Base-by-base conservation (phyloP, 2,888 invertebrate species). In the Oxyscelio sp. region DNA sequence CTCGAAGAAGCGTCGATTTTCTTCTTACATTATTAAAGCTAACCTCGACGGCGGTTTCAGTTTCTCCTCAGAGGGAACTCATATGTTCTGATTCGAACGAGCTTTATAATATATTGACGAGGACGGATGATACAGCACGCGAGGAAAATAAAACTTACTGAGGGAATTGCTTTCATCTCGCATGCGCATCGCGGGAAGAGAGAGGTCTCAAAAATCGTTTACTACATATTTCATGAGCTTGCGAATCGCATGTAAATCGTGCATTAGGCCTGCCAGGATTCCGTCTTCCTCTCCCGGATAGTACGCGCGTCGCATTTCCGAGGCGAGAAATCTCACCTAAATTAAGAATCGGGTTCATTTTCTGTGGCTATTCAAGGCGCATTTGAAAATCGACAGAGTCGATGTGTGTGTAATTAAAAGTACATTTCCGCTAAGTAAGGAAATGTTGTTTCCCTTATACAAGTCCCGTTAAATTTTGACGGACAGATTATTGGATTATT, bases 181-280 rank as follows among this genome's bases (percentile, higher is more conserved):
- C 66, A 63, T 74, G 70, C 45, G 56, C 27, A 4, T 17, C 58
- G 4, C 31, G 15, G 40, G 43, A 24, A 52, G 54, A 27, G 65
- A 34, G 40, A 19, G 68, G 83, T 24, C 52, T 71, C 78, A 71
- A 81, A 81, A 85, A 85, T 73, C 85, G 81, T 85, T 79, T 70
- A 56, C 70, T 85, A 81, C 78, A 85, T 85, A 80, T 78, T 85
- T 82, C 85, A 85, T 78, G 85, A 82, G 82, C 58, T 63, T 59
- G 85, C 81, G 85, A 82, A 85, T 85, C 74, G 78, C 85, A 82
- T 81, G 85, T 85, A 85, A 85, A 85, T 85, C 85, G 85, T 70
- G 75, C 82, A 81, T 85, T 85, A 82, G 81, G 80, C 74, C 54
- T 61, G 8, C 24, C 48, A 8, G 34, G 61, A 19, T 56, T 56